Evolutionary conservation across 2,797 vertebrate species (phyloP).

Genomic region (Chiroxiphia lanceolata): DNA sequence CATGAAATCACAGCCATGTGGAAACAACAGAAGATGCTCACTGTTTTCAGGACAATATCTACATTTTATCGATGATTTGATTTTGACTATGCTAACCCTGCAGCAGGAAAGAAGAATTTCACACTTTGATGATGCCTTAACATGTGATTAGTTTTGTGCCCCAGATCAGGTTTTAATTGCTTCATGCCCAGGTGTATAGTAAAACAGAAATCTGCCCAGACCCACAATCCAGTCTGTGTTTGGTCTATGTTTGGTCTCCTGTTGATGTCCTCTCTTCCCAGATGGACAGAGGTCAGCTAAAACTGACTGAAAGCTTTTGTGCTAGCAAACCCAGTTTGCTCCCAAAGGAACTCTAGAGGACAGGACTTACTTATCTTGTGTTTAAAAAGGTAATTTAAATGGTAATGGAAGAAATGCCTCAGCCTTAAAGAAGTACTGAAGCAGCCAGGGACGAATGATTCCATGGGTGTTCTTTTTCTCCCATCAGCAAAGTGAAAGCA

Average conservation of each 20-base stretch:
- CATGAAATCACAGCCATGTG: background rate
- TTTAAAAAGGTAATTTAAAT: background rate
- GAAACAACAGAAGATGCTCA: background rate
- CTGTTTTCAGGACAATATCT: background rate
- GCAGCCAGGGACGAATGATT: background rate
- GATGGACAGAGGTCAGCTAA: background rate
- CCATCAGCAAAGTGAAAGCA: background rate
- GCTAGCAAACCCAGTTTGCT: background rate
- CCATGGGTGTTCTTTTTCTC: accelerated
- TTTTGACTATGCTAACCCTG: background rate
- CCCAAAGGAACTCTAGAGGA: background rate
- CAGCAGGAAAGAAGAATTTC: background rate
- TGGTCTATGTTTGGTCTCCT: accelerated
- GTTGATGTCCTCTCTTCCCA: background rate
- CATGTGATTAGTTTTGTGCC: background rate
- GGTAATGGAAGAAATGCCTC: background rate
- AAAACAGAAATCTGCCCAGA: background rate
- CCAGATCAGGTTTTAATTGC: background rate
- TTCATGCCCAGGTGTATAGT: background rate
- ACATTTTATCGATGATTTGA: background rate
- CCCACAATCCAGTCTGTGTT: background rate
- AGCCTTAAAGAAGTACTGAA: background rate
- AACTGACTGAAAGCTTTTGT: background rate
- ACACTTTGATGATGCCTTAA: background rate
- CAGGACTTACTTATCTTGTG: background rate